Evolutionary conservation across 2,113 vertebrate genomes (phyloP).

Genomic region (Onychostruthus taczanowskii): DNA sequence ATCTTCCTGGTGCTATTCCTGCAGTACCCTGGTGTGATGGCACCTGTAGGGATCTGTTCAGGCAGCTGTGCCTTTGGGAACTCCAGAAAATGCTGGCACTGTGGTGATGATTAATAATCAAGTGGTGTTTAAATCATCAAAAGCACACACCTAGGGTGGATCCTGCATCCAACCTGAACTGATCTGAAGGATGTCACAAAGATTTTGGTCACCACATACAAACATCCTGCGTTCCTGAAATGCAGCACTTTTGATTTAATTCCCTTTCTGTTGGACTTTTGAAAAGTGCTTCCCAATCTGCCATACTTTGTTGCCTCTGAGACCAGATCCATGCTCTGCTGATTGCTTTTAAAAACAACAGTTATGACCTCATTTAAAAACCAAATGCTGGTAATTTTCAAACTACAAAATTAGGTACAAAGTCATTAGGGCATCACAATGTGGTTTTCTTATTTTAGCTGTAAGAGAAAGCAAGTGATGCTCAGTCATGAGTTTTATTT

Average conservation of each 20-base stretch:
- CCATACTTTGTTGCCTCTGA: background rate
- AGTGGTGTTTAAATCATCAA: background rate
- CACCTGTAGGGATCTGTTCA: slow-evolving; percentile 7
- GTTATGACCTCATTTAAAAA: background rate
- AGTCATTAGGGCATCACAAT: background rate
- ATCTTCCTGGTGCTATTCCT: background rate
- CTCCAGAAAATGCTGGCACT: background rate
- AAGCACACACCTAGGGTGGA: background rate
- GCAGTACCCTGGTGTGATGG: background rate
- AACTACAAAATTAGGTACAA: background rate
- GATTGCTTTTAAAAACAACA: background rate
- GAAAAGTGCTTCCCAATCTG: background rate
- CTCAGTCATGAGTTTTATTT: slow-evolving; percentile 29
- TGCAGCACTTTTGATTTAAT: background rate
- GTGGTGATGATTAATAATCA: slow-evolving; percentile 8
- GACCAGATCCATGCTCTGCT: background rate
- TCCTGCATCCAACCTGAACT: background rate
- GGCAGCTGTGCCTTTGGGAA: slow-evolving; percentile 16
- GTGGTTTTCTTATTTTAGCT: background rate
- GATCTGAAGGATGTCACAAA: background rate
- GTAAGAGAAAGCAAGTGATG: background rate
- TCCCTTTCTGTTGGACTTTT: background rate
- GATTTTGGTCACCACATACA: background rate
- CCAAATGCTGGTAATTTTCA: background rate
- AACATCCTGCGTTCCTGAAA: background rate